Evolutionary conservation across 2,888 invertebrate species (phyloP).

Genomic region (Neria commutata): DNA sequence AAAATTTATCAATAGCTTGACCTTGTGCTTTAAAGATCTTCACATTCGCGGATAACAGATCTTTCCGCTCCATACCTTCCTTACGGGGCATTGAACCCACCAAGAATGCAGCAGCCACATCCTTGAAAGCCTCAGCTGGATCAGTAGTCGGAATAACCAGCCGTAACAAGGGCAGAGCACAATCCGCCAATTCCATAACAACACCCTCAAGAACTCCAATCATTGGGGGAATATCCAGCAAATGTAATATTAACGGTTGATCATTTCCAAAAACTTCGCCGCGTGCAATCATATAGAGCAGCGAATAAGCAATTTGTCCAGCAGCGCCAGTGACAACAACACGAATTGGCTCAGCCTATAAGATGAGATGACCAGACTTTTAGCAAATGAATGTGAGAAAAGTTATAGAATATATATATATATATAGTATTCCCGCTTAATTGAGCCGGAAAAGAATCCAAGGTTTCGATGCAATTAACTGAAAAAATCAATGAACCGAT

Average conservation of each 20-base stretch:
- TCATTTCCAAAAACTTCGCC: slow-evolving; percentile 93
- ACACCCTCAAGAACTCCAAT: slow-evolving; percentile 97
- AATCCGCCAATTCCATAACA: slow-evolving; percentile 96
- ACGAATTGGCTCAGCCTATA: slow-evolving; percentile 82
- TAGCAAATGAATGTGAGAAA: too few relatives aligned
- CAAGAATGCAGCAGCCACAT: slow-evolving; percentile 93
- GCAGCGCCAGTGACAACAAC: slow-evolving; percentile 98
- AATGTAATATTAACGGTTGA: slow-evolving; percentile 84
- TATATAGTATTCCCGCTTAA: too few relatives aligned
- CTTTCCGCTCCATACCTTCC: slow-evolving; percentile 98
- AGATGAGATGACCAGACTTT: too few relatives aligned
- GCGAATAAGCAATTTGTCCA: slow-evolving; percentile 97
- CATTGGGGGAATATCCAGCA: slow-evolving; percentile 95
- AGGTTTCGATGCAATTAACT: too few relatives aligned
- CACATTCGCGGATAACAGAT: slow-evolving; percentile 95
- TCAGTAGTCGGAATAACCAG: slow-evolving; percentile 87
- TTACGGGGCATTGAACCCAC: slow-evolving; percentile 98
- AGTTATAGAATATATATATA: too few relatives aligned
- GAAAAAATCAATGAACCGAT: too few relatives aligned
- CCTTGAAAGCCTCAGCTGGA: slow-evolving; percentile 90
- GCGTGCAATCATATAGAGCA: slow-evolving; percentile 92
- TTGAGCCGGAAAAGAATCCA: too few relatives aligned
- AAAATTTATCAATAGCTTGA: slow-evolving; percentile 86
- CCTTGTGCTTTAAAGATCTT: slow-evolving; percentile 98
- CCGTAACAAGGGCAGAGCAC: slow-evolving; percentile 86